Evolutionary conservation across 2,888 invertebrate species (phyloP).

Genomic region (Parelbella ahira): DNA sequence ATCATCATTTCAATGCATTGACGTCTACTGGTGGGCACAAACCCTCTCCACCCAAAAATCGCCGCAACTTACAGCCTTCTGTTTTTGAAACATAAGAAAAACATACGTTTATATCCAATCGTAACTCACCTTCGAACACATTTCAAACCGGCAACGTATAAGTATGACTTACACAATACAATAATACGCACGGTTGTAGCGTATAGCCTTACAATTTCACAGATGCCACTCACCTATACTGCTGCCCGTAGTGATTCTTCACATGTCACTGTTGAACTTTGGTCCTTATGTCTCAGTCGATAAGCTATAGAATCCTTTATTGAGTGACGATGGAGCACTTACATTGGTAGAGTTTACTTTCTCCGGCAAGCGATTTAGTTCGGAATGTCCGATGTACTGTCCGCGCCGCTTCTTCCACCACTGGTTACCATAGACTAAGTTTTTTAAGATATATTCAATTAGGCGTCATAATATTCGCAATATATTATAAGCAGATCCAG

Average conservation of each 20-base stretch:
- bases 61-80: too few species aligned
- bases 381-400: conserved; percentile 70
- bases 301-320: conserved; percentile 23
- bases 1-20: too few species aligned
- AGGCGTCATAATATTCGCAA: not conserved
- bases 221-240: conserved; percentile 31
- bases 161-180: conserved; percentile 12
- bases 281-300: not conserved
- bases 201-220: conserved; percentile 25
- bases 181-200: conserved; percentile 11
- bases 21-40: too few species aligned
- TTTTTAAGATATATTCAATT: not conserved
- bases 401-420: conserved; percentile 57
- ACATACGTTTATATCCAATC: too few species aligned
- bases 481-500: too few species aligned
- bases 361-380: conserved; percentile 64
- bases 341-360: conserved; percentile 65
- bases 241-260: conserved; percentile 27
- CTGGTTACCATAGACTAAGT: conserved; percentile 41
- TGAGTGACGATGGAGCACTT: conserved; percentile 27
- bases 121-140: conserved; percentile 1
- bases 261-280: conserved; percentile 15
- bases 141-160: conserved; percentile 7
- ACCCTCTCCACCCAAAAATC: too few species aligned
- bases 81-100: too few species aligned